Conservation (phyloP, 2,797 vertebrate species). For the Champsocephalus gunnari region DNA sequence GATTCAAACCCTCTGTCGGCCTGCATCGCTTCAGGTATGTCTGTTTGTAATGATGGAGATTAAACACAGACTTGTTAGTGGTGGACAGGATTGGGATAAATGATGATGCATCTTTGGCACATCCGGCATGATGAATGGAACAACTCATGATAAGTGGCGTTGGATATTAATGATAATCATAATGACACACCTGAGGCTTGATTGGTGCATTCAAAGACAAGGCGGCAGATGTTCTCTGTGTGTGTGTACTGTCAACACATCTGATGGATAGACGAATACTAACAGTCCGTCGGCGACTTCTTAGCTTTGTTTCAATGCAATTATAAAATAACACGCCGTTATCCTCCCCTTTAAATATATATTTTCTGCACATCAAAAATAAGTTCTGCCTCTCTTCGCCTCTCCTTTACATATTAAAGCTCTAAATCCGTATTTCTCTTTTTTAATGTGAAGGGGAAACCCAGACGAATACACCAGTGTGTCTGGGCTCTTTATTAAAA, state of each 20-base stretch:
- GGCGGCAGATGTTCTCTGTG: no score
- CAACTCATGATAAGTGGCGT: no score
- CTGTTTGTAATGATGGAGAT: not conserved
- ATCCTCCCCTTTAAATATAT: no score
- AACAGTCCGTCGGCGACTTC: no score
- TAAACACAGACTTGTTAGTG: not conserved
- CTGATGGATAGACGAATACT: no score
- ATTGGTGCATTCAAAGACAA: no score
- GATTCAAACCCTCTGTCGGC: not conserved
- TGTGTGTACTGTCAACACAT: no score
- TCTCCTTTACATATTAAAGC: not conserved
- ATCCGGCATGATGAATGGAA: no score
- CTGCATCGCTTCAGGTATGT: not conserved
- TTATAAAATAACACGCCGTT: no score
- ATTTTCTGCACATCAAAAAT: not conserved
- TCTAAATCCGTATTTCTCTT: not conserved
- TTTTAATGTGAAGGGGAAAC: not conserved
- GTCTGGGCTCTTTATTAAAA: conserved; percentile 24
- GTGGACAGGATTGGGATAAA: not conserved
- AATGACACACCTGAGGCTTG: no score
- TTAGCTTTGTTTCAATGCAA: no score
- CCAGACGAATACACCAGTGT: not conserved
- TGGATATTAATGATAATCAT: no score
- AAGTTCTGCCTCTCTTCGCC: not conserved
- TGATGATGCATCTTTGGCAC: conserved; percentile 3